Evolutionary conservation across 2,113 vertebrate species (phyloP).

Genomic region (Heteronetta atricapilla): DNA sequence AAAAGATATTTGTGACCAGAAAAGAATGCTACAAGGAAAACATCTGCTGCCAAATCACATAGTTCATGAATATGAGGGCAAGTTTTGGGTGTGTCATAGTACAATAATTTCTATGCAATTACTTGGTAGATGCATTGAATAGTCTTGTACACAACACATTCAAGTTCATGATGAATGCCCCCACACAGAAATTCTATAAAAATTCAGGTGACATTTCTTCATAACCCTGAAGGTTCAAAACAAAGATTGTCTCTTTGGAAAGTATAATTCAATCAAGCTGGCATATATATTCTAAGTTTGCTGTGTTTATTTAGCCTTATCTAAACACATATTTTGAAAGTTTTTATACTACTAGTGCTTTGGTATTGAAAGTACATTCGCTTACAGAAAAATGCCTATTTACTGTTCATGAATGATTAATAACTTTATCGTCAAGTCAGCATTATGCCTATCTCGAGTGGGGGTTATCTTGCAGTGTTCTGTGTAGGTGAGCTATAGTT

Average conservation of each 20-base stretch:
- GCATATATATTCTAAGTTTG: neutral
- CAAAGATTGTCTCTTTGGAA: neutral
- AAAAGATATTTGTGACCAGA: neutral
- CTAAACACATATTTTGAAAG: constrained; percentile 10
- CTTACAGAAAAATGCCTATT: constrained; percentile 1
- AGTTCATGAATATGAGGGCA: neutral
- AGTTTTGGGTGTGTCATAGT: constrained; percentile 5
- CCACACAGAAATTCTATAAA: neutral
- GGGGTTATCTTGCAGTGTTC: neutral
- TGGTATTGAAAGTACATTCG: neutral
- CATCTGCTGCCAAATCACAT: neutral
- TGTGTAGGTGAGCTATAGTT: neutral
- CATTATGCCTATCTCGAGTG: neutral
- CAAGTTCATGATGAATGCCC: neutral
- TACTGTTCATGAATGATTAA: constrained; percentile 16
- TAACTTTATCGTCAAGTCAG: constrained; percentile 5
- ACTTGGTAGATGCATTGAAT: neutral
- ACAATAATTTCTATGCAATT: neutral
- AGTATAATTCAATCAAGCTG: neutral
- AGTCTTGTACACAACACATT: neutral
- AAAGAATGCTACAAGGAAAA: constrained; percentile 4
- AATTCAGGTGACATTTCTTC: neutral
- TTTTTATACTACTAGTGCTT: neutral
- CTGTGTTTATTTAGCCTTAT: constrained; percentile 5
- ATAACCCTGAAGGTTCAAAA: neutral